Percentiles rank a stretch among this genome's conserved stretches.
These are phyloP conservation scores for Zapornia atra DNA, from an alignment of 2,113 vertebrate genomes.

Conservation along the genomic window DNA sequence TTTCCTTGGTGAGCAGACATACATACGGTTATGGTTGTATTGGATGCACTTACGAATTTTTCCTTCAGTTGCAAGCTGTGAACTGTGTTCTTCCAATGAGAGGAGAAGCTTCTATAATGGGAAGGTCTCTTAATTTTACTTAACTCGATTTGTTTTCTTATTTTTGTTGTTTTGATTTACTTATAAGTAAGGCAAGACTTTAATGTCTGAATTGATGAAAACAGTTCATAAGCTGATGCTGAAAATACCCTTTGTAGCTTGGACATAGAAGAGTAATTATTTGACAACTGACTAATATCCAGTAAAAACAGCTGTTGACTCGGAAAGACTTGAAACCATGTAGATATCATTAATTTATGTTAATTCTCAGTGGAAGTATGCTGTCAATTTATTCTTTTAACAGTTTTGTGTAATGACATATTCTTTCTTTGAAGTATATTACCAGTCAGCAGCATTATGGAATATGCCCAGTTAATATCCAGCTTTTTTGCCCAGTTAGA, in stretches of 20 bases:
- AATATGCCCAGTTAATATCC: constrained; percentile 43
- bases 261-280: neutral
- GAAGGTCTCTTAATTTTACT: neutral
- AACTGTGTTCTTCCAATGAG: neutral
- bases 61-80: neutral
- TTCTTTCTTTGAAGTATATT: constrained; percentile 29
- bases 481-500: constrained; percentile 1
- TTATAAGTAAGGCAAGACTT: neutral
- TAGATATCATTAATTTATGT: neutral
- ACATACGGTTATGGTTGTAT: neutral
- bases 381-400: constrained; percentile 33
- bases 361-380: neutral
- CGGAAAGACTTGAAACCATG: neutral
- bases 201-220: neutral
- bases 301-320: neutral
- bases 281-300: neutral
- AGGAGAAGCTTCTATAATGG: neutral
- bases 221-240: neutral
- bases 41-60: neutral
- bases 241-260: neutral
- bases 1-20: constrained; percentile 4
- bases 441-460: constrained; percentile 11
- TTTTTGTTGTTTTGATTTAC: neutral
- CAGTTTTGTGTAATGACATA: neutral
- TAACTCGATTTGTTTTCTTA: neutral